A percentile compares a stretch with the other conserved stretches of the same genome.
phyloP scores from a whole-genome alignment of 2,113 vertebrate species.

The Astatoreochromis straeleni region DNA sequence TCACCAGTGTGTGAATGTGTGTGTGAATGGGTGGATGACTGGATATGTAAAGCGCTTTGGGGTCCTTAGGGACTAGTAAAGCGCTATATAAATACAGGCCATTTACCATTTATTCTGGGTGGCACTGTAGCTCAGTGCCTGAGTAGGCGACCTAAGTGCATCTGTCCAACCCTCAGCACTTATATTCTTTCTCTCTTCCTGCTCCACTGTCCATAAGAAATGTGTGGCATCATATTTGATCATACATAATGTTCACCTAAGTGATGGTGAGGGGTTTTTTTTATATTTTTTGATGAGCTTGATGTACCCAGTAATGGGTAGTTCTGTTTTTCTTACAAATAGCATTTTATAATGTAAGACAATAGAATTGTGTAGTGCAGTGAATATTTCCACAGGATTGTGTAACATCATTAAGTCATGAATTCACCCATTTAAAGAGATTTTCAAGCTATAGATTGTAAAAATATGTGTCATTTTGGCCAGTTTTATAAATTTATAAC shows the following conservation, averaged over 20 bases:
- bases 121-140: neutral
- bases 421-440: neutral
- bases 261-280: accelerated
- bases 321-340: neutral
- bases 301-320: neutral
- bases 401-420: neutral
- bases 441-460: neutral
- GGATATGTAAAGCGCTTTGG: too few species aligned
- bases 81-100: too few species aligned
- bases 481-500: neutral
- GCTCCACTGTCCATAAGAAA: neutral
- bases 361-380: neutral
- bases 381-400: neutral
- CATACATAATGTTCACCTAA: neutral
- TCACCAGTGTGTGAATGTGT: too few species aligned
- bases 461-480: neutral
- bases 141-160: accelerated
- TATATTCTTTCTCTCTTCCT: neutral
- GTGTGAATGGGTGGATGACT: too few species aligned
- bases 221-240: neutral
- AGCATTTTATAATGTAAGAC: neutral
- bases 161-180: neutral
- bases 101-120: too few species aligned
- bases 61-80: too few species aligned
- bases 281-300: neutral